Base-by-base conservation (phyloP, 2,888 invertebrate species). In the Eristalis arbustorum region DNA sequence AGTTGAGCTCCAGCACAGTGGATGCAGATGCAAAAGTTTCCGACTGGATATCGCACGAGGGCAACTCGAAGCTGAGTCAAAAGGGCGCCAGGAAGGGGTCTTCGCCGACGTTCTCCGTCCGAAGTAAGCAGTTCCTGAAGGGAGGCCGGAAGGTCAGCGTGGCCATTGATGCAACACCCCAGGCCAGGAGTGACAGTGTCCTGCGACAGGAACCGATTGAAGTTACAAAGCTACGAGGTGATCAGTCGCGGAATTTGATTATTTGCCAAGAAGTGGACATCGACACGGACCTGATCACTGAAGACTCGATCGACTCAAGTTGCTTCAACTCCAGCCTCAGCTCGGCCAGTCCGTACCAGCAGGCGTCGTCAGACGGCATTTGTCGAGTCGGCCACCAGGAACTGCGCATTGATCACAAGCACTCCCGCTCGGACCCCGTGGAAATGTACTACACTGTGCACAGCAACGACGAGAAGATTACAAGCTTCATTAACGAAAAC, bases 11-110 rank as follows among this genome's bases (percentile, higher is more conserved):
- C 5, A 97, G 96, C 87, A 97, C 97, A 0, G 95, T 97, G 88
- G 97, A 97, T 91, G 96, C 97, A 0, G 96, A 97, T 90, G 96
- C 96, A 14, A 97, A 97, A 94, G 97, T 97, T 0, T 94, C 96
- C 87, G 96, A 97, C 89, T 97, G 97, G 97, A 97, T 97, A 89
- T 95, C 96, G 0, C 96, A 96, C 88, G 96, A 96, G 66, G 66
- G 40, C 37, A 40, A 66, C 37, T 13, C 56, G 6, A 87, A 82
- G 42, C 3, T 11, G 10, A 87, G 64, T 23, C 96, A 96, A 0
- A 94, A 94, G 84, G 95, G 84, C 57, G 89, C 89, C 0, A 90
- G 90, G 61, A 90, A 90, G 42, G 91, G 90, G 2, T 91, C 91
- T 0, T 90, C 90, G 0, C 90, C 91, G 4, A 84, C 88, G 89